Conservation (phyloP, 2,113 vertebrate species). For the Opisthocomus hoazin region DNA sequence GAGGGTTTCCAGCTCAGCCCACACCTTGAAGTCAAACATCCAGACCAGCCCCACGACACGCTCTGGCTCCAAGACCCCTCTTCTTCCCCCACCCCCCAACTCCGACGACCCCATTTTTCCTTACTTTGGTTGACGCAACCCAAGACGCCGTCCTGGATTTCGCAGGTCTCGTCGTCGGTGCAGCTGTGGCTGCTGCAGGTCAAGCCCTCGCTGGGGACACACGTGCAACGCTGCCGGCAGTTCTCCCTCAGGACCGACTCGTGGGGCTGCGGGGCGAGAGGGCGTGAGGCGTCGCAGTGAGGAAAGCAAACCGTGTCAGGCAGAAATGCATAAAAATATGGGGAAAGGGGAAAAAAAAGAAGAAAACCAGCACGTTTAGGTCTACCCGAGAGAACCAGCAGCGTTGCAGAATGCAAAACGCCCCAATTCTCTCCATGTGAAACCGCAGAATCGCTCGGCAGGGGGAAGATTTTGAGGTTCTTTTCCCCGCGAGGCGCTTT, state of each 20-base stretch:
- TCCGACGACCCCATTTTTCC: not conserved
- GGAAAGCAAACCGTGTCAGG: accelerated
- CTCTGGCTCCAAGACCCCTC: not conserved
- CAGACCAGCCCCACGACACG: accelerated
- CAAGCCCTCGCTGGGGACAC: constrained; percentile 58
- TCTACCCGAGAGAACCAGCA: accelerated
- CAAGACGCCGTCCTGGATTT: constrained; percentile 61
- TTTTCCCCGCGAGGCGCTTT: not conserved
- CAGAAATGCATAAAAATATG: accelerated
- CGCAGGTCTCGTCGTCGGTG: constrained; percentile 61
- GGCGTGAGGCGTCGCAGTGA: not conserved
- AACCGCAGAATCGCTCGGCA: not conserved
- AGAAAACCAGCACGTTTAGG: no score
- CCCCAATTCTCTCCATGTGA: accelerated
- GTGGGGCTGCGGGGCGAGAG: constrained; percentile 54
- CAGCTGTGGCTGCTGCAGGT: constrained; percentile 71
- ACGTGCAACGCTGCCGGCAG: constrained; percentile 72
- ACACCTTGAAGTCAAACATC: not conserved
- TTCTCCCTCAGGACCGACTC: constrained; percentile 53
- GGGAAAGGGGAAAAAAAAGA: no score
- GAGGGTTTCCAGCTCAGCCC: not conserved
- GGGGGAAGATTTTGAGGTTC: not conserved
- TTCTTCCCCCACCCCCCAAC: no score
- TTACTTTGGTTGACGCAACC: constrained; percentile 76
- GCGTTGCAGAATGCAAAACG: not conserved